These are phyloP conservation scores for Columba janthina DNA, from an alignment of 2,113 vertebrate genomes.

Conservation along the genomic window DNA sequence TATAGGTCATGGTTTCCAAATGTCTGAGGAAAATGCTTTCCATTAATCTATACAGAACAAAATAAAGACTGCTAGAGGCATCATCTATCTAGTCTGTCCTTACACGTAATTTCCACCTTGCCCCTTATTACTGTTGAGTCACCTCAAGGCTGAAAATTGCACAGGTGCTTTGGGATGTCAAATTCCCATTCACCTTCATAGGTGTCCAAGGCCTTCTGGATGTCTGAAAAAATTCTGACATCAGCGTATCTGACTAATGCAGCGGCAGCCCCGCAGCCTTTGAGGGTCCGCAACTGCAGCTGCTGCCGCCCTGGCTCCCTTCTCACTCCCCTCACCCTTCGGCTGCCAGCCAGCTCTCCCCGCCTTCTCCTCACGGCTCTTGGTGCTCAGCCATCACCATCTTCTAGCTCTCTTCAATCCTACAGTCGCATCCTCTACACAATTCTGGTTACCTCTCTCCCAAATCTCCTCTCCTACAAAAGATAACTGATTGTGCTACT, in stretches of 20 bases:
- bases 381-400: not conserved
- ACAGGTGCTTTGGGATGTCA: not conserved
- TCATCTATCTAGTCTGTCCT: not conserved
- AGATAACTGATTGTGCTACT: not conserved
- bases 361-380: not conserved
- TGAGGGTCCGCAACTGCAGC: rapidly evolving
- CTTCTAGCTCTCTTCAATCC: not conserved
- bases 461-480: not conserved
- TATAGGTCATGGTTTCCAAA: not conserved
- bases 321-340: not conserved
- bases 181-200: not conserved
- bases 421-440: rapidly evolving
- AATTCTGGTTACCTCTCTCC: not conserved
- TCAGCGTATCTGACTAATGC: not conserved
- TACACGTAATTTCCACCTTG: not conserved
- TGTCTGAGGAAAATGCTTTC: not conserved
- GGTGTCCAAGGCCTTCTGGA: not conserved
- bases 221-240: not conserved
- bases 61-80: not conserved
- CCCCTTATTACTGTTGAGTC: not conserved
- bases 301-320: not conserved
- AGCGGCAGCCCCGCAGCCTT: rapidly evolving
- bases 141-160: not conserved
- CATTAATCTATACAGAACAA: not conserved
- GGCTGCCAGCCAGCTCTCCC: not conserved